These are phyloP conservation scores for Holothuria scabra DNA, from an alignment of 53 echinoderm and acorn worm genomes.

Conservation along the genomic window DNA sequence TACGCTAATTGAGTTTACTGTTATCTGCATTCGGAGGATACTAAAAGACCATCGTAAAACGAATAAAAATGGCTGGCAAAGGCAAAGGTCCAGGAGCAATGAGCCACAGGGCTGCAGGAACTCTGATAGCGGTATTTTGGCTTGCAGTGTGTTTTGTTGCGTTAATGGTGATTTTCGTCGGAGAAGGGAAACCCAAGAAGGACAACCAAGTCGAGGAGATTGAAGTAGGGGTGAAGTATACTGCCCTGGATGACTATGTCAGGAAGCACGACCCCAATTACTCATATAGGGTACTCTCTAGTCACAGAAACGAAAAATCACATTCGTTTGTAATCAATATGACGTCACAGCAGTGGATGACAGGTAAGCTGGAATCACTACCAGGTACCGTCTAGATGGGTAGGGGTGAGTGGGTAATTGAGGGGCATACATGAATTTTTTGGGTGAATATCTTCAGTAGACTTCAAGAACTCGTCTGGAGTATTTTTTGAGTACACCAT, in stretches of 20 bases:
- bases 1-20: no score
- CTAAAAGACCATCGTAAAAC: no score
- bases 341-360: slow-evolving; percentile 58
- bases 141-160: background rate
- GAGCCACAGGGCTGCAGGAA: background rate
- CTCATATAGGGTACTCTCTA: slow-evolving; percentile 33
- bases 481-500: no score
- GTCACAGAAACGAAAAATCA: slow-evolving; percentile 20
- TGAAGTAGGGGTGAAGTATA: background rate
- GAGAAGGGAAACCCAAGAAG: slow-evolving; percentile 27
- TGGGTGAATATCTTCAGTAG: no score
- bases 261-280: slow-evolving; percentile 51
- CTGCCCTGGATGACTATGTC: slow-evolving; percentile 63
- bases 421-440: no score
- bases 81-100: slow-evolving; percentile 25
- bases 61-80: slow-evolving; percentile 23
- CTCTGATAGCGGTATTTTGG: background rate
- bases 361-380: slow-evolving; percentile 8
- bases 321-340: slow-evolving; percentile 51
- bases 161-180: slow-evolving; percentile 18
- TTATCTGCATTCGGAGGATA: no score
- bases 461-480: no score
- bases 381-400: no score
- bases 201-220: background rate
- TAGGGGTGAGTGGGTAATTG: no score